These are phyloP conservation scores for Protula sp. DNA, from an alignment of 2,888 invertebrate genomes.

Conservation along the genomic window DNA sequence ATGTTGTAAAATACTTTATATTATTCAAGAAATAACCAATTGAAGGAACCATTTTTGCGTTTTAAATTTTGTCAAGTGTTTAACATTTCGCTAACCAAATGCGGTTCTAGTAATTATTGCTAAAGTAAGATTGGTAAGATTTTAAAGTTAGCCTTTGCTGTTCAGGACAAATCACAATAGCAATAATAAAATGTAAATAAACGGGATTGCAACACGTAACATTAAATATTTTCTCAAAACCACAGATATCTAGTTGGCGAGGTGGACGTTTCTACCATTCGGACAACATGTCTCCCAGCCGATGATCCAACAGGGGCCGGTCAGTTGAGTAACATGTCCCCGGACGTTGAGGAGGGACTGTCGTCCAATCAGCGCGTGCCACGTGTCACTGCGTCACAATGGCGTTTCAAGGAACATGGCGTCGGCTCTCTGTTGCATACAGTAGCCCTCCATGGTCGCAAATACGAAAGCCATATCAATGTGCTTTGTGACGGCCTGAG, in stretches of 20 bases:
- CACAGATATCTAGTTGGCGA: neutral
- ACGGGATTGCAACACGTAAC: too few species aligned
- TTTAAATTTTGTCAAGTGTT: too few species aligned
- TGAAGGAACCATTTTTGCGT: too few species aligned
- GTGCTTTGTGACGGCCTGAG: constrained; percentile 13
- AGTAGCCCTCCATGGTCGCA: constrained; percentile 8
- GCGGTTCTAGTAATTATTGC: too few species aligned
- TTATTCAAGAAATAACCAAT: too few species aligned
- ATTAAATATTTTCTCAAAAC: too few species aligned
- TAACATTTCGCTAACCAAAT: too few species aligned
- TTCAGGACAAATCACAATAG: too few species aligned
- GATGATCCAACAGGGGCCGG: neutral
- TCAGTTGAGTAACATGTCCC: neutral
- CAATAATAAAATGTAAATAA: too few species aligned
- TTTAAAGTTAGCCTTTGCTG: too few species aligned
- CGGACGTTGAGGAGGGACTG: neutral
- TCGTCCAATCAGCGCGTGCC: constrained; percentile 2
- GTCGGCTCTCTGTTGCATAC: constrained; percentile 14
- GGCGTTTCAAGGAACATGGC: constrained; percentile 14
- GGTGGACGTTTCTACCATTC: neutral
- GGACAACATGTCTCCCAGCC: neutral
- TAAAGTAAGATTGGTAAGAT: too few species aligned
- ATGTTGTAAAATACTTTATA: too few species aligned
- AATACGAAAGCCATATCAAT: constrained; percentile 12
- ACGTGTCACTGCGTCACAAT: constrained; percentile 8